Evolutionary conservation across 1,140 invertebrate species (phyloP).

Genomic region (Atta cephalotes): DNA sequence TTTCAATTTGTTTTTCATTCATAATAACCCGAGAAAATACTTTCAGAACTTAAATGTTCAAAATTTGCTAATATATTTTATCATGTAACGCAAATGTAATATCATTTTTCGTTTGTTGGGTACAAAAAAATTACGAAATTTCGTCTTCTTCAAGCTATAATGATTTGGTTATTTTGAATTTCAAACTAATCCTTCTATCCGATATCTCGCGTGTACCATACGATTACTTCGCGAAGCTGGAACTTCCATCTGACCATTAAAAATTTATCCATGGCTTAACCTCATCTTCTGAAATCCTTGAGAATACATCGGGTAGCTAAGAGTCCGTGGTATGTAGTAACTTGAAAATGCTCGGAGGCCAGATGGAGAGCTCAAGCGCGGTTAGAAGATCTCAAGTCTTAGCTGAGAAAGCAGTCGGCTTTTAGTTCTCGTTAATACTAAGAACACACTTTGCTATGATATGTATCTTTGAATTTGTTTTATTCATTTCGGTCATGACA

Average conservation of each 20-base stretch:
- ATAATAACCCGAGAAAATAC: not conserved
- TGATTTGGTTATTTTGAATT: slow-evolving; percentile 43
- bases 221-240: slow-evolving; percentile 65
- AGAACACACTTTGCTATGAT: slow-evolving; percentile 33
- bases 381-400: slow-evolving; percentile 52
- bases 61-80: not conserved
- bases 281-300: slow-evolving; percentile 63
- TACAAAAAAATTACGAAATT: slow-evolving; percentile 4
- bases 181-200: slow-evolving; percentile 52
- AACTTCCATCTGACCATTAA: slow-evolving; percentile 69
- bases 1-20: slow-evolving; percentile 26
- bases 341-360: slow-evolving; percentile 64
- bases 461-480: slow-evolving; percentile 42
- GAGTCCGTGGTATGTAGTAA: slow-evolving; percentile 63
- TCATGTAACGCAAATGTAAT: not conserved
- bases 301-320: slow-evolving; percentile 48
- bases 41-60: not conserved
- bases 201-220: slow-evolving; percentile 69
- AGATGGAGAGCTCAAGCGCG: slow-evolving; percentile 61
- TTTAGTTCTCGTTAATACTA: slow-evolving; percentile 59
- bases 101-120: not conserved
- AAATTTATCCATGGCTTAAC: slow-evolving; percentile 75
- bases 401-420: slow-evolving; percentile 41
- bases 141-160: not conserved
- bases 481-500: slow-evolving; percentile 36